Conservation (phyloP, 2,797 vertebrate species). For the Sebastes alutus region DNA sequence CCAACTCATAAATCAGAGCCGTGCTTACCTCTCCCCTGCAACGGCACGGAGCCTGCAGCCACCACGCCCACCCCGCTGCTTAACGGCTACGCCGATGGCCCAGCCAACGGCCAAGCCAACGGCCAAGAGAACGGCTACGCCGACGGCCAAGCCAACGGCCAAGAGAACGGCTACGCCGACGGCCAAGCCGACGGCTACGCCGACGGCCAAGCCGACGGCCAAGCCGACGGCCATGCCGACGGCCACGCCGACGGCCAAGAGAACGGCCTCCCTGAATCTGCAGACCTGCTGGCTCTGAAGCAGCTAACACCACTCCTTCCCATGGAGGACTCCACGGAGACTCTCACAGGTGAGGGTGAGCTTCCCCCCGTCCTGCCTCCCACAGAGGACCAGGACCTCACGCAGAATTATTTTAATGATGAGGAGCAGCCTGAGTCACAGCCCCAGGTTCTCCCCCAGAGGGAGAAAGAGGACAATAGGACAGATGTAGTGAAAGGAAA, state of each 20-base stretch:
- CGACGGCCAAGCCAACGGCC: not conserved
- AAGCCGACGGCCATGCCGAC: not conserved
- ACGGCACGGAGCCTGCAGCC: conserved; percentile 44
- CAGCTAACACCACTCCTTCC: conserved; percentile 44
- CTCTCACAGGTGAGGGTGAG: conserved; percentile 75
- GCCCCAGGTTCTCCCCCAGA: conserved; percentile 20
- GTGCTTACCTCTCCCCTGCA: conserved; percentile 65
- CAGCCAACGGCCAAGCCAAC: not conserved
- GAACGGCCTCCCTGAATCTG: conserved; percentile 21
- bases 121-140: too few species aligned
- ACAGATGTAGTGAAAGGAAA: conserved; percentile 55
- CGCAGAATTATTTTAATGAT: conserved; percentile 12
- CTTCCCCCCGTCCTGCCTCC: conserved; percentile 6
- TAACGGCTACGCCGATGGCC: conserved; percentile 28
- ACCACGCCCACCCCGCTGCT: conserved; percentile 11
- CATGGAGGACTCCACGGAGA: conserved; percentile 83
- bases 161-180: not conserved
- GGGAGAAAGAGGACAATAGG: conserved; percentile 51
- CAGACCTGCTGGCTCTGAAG: conserved; percentile 57
- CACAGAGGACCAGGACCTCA: conserved; percentile 5
- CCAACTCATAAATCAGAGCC: conserved; percentile 60
- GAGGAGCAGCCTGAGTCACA: conserved; percentile 24
- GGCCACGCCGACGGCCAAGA: not conserved
- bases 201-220: not conserved
- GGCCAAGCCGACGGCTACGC: too few species aligned